Evolutionary conservation across 2,888 invertebrate species (phyloP).

Genomic region (Dinocampus coccinellae): DNA sequence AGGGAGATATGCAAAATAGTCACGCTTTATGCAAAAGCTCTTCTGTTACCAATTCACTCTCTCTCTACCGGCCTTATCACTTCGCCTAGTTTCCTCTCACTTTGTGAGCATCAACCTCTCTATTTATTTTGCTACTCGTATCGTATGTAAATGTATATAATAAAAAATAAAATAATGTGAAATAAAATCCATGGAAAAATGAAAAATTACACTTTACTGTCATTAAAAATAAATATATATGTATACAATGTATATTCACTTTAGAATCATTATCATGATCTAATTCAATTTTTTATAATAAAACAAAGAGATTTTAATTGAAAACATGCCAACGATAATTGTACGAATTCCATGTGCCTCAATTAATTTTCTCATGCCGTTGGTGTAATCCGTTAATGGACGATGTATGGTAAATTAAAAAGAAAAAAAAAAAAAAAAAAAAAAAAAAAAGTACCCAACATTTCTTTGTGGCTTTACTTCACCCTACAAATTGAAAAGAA

Average conservation of each 20-base stretch:
- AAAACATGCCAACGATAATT: constrained; percentile 12
- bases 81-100: constrained; percentile 32
- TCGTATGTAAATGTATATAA: constrained; percentile 40
- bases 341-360: constrained; percentile 6
- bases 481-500: constrained; percentile 23
- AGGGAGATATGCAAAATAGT: constrained; percentile 58
- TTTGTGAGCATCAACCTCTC: constrained; percentile 24
- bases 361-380: constrained; percentile 19
- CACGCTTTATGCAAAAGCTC: constrained; percentile 59
- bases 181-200: constrained; percentile 6
- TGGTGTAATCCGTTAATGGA: not conserved
- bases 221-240: constrained; percentile 19
- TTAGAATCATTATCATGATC: not conserved
- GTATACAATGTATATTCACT: constrained; percentile 5
- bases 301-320: constrained; percentile 7
- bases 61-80: constrained; percentile 44
- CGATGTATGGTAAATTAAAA: not conserved
- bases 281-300: not conserved
- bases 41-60: constrained; percentile 60
- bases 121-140: constrained; percentile 41
- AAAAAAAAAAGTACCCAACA: not conserved
- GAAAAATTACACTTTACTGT: not conserved
- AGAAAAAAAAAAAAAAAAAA: not conserved
- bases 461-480: not conserved
- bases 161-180: constrained; percentile 5